These are phyloP conservation scores for Leucophora obtusa DNA, from an alignment of 2,888 invertebrate genomes.

Conservation along the genomic window DNA sequence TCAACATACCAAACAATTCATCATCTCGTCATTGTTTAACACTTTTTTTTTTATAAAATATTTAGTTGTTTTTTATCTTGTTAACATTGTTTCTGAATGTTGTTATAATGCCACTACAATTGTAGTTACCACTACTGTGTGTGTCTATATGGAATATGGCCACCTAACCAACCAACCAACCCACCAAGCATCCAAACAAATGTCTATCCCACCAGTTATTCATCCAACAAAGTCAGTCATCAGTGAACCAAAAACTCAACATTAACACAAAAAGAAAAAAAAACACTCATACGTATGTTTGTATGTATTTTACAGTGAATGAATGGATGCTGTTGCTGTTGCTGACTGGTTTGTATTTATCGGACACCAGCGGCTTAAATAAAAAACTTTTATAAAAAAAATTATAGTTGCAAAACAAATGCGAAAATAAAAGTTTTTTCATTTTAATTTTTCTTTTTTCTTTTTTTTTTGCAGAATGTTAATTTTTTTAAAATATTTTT, in stretches of 20 bases:
- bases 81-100: conserved; percentile 56
- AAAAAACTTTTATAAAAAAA: conserved; percentile 28
- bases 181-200: background rate
- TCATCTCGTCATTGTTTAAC: conserved; percentile 58
- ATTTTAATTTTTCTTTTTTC: conserved; percentile 6
- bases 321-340: conserved; percentile 36
- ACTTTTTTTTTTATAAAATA: conserved; percentile 20
- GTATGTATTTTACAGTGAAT: background rate
- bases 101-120: conserved; percentile 49
- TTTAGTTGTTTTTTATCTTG: conserved; percentile 45
- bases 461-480: background rate
- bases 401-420: conserved; percentile 49
- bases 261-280: conserved; percentile 27
- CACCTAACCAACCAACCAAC: no score
- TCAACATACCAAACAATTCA: conserved; percentile 48
- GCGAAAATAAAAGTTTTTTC: conserved; percentile 29
- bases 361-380: conserved; percentile 55
- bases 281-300: no score
- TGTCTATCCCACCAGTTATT: conserved; percentile 30
- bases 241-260: conserved; percentile 58
- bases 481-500: background rate
- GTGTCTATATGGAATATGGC: background rate
- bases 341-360: conserved; percentile 51
- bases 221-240: conserved; percentile 56
- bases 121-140: conserved; percentile 7